These are phyloP conservation scores for Argyresthia albistria DNA, from an alignment of 2,888 invertebrate species.

Conservation along the genomic window DNA sequence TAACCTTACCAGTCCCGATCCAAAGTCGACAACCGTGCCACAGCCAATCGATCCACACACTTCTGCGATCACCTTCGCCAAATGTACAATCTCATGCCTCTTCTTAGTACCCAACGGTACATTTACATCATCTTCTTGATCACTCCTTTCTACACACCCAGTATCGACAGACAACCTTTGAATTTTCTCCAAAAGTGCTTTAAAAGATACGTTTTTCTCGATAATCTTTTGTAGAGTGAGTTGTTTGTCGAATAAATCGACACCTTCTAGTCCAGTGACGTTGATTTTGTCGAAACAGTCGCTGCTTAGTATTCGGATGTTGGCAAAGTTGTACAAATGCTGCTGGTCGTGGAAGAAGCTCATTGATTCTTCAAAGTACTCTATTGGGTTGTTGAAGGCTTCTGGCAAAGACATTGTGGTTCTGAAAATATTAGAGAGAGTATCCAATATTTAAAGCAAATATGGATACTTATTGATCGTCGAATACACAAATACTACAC, in stretches of 20 bases:
- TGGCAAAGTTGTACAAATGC: slow-evolving; percentile 76
- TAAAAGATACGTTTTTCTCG: slow-evolving; percentile 17
- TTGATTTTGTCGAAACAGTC: slow-evolving; percentile 70
- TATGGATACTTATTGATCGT: too few species aligned
- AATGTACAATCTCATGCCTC: slow-evolving; percentile 77
- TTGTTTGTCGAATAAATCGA: slow-evolving; percentile 22
- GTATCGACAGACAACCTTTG: slow-evolving; percentile 23
- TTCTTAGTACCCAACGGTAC: slow-evolving; percentile 74
- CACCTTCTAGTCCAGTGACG: slow-evolving; percentile 25
- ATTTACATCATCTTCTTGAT: slow-evolving; percentile 21
- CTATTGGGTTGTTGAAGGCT: slow-evolving; percentile 22
- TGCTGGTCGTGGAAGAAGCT: slow-evolving; percentile 71
- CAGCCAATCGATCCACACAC: slow-evolving; percentile 58
- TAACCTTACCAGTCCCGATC: slow-evolving; percentile 78
- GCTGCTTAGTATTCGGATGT: slow-evolving; percentile 75
- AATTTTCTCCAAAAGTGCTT: slow-evolving; percentile 26
- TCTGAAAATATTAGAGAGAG: not conserved
- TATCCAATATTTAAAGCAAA: too few species aligned
- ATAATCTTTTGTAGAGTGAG: slow-evolving; percentile 19
- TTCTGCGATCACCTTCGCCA: slow-evolving; percentile 69
- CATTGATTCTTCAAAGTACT: slow-evolving; percentile 72
- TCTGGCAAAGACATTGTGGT: slow-evolving; percentile 39
- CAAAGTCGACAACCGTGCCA: slow-evolving; percentile 78
- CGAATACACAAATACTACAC: not conserved
- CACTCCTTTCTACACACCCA: slow-evolving; percentile 15